Conservation (phyloP, 2,888 invertebrate species). For the Athalia cordata region DNA sequence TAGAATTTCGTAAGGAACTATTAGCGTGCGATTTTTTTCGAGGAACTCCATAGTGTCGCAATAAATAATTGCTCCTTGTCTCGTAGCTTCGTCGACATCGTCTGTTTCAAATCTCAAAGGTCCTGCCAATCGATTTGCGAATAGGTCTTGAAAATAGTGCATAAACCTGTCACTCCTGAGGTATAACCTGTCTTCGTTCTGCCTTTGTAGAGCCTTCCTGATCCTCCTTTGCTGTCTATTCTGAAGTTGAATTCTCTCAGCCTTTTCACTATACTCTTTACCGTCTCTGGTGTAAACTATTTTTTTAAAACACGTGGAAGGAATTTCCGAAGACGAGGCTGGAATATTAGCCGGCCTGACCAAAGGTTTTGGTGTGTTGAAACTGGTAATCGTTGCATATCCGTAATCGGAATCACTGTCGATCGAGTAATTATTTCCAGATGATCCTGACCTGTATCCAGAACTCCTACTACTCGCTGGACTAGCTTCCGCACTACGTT, state of each 20-base stretch:
- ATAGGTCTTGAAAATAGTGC: constrained; percentile 81
- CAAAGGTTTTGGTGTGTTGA: constrained; percentile 77
- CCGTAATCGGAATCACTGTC: constrained; percentile 77
- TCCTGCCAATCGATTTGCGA: constrained; percentile 78
- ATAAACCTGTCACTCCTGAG: constrained; percentile 82
- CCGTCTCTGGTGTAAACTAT: constrained; percentile 61
- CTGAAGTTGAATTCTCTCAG: constrained; percentile 55
- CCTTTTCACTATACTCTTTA: constrained; percentile 60
- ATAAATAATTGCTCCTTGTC: constrained; percentile 81
- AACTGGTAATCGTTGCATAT: constrained; percentile 79
- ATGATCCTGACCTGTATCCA: constrained; percentile 77
- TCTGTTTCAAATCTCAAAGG: constrained; percentile 77
- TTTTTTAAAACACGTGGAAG: constrained; percentile 64
- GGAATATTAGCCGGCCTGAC: constrained; percentile 47
- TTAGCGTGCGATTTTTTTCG: constrained; percentile 58
- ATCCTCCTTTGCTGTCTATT: constrained; percentile 63
- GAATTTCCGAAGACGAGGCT: constrained; percentile 56
- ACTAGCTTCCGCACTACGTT: constrained; percentile 50
- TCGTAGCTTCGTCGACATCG: constrained; percentile 76
- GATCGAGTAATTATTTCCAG: constrained; percentile 70
- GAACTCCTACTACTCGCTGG: constrained; percentile 70
- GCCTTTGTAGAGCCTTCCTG: constrained; percentile 56
- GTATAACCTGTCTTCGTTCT: constrained; percentile 63
- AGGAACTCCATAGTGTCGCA: constrained; percentile 75
- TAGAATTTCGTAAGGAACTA: constrained; percentile 79